These are phyloP conservation scores for Pentamera pediparva DNA, from an alignment of 53 echinoderm and acorn worm genomes.

Conservation along the genomic window DNA sequence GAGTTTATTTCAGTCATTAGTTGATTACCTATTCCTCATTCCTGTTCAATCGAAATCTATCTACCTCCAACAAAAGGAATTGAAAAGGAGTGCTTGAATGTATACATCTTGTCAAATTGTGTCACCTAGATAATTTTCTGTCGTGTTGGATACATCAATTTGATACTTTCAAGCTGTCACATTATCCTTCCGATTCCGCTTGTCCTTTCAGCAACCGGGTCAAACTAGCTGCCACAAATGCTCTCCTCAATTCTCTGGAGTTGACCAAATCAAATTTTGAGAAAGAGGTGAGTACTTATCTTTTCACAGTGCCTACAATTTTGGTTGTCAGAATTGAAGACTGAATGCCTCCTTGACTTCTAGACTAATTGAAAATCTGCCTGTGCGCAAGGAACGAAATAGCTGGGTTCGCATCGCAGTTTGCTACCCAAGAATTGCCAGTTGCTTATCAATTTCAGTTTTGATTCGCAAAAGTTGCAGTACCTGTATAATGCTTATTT, in stretches of 20 bases:
- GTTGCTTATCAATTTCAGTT: too few species aligned
- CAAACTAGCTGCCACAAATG: constrained; percentile 91
- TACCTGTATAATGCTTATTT: too few species aligned
- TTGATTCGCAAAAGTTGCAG: too few species aligned
- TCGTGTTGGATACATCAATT: neutral
- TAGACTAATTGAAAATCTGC: too few species aligned
- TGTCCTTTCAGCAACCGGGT: constrained; percentile 52
- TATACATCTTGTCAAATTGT: neutral
- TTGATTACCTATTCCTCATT: neutral
- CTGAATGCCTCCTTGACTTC: too few species aligned
- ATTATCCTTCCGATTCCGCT: neutral
- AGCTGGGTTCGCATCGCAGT: too few species aligned
- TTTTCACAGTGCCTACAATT: neutral
- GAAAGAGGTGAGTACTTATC: constrained; percentile 75
- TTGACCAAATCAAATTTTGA: constrained; percentile 99
- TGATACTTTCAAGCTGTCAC: neutral
- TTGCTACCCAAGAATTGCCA: too few species aligned
- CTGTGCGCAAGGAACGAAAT: too few species aligned
- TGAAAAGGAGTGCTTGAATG: too few species aligned
- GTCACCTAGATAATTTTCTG: neutral
- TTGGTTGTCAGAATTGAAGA: too few species aligned
- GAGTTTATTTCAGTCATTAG: too few species aligned
- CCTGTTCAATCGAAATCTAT: neutral
- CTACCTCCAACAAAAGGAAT: neutral
- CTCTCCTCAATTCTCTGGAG: constrained; percentile 92